A percentile compares a stretch with the other conserved stretches of the same genome.
Conservation (phyloP, 2,113 vertebrate species). For the Melanostigma gelatinosum region DNA sequence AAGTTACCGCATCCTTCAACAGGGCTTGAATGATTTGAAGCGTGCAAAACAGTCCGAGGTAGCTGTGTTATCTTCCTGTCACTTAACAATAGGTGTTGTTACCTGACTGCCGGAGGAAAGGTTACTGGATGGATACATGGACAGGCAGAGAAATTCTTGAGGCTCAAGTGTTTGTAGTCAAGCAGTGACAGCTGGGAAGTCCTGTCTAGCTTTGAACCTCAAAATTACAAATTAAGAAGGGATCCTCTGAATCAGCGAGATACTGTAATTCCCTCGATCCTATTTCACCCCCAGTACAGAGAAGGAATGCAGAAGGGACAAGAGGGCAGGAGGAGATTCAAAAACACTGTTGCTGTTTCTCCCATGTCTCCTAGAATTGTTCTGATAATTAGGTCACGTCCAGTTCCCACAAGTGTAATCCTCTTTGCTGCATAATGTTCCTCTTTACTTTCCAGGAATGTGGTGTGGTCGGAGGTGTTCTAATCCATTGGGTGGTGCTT, state of each 20-base stretch:
- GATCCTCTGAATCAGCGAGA: constrained; percentile 45
- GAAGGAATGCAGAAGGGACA: constrained; percentile 41
- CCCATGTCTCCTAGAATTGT: constrained; percentile 21
- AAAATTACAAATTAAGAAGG: constrained; percentile 35
- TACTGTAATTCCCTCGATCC: constrained; percentile 58
- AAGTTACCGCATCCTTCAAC: constrained; percentile 17
- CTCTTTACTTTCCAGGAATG: constrained; percentile 76
- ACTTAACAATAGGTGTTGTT: constrained; percentile 63
- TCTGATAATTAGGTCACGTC: constrained; percentile 55
- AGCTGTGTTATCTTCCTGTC: constrained; percentile 50
- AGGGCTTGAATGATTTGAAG: constrained; percentile 28
- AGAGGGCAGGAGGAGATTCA: constrained; percentile 22
- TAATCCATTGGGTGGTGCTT: constrained; percentile 66
- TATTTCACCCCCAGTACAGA: constrained; percentile 47
- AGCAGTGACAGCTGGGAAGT: constrained; percentile 41
- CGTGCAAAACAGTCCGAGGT: constrained; percentile 38
- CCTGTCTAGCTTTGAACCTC: constrained; percentile 59
- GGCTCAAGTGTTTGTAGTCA: constrained; percentile 49
- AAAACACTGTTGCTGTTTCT: constrained; percentile 29
- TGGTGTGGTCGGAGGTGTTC: constrained; percentile 72
- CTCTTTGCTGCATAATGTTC: constrained; percentile 76
- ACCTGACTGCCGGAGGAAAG: constrained; percentile 43
- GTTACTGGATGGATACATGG: constrained; percentile 39
- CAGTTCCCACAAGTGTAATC: constrained; percentile 77
- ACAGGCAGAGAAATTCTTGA: constrained; percentile 39